Base-by-base conservation (phyloP, 2,113 vertebrate species). In the Pagrus major region DNA sequence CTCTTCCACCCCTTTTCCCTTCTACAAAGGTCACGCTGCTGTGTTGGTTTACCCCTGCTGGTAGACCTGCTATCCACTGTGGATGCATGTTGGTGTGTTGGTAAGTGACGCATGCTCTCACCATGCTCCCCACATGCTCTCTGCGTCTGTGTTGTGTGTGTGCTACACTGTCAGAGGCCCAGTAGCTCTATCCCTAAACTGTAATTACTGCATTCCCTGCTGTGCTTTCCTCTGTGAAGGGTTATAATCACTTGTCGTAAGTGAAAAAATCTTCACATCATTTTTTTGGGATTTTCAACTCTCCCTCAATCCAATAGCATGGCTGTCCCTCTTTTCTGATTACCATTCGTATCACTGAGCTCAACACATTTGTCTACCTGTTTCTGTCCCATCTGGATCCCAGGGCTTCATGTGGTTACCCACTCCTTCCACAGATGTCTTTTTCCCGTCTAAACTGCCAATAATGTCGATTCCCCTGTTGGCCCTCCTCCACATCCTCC, bases 351-450 rank as follows among this genome's bases (percentile, higher is more conserved):
- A 60, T 73, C 31, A 41, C 58, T 55, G 60, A 69, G 14, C 80
- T 79, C 41, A 58, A 54, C 80, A 58, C 41, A 67, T 66, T 31
- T 55, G 67, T 51, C 65, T 39, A 55, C 71, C 59, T 64, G 71
- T 85, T 77, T 55, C 27, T 51, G 44, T 78, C 58, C 71, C 74
- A 79, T 87, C 80, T 84, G 85, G 67, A 82, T 82, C 46, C 21
- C 44, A 54, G 33, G 58, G 59, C 70, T 76, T 89, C 66, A 42
- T 76, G 64, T 46, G 74, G 76, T 85, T 71, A 56, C 71, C 54
- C 78, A 56, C 70, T 81, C 60, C 74, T 68, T 77, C 66, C 60
- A 68, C 67, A 83, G 69, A 86, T 88, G 85, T 86, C 77, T 79
- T 71, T 81, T 20, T 44, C 59, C 67, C 31, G 41, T 55, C 68